Base-by-base conservation (phyloP, 1,140 invertebrate species). In the Hypsibius dujardini region DNA sequence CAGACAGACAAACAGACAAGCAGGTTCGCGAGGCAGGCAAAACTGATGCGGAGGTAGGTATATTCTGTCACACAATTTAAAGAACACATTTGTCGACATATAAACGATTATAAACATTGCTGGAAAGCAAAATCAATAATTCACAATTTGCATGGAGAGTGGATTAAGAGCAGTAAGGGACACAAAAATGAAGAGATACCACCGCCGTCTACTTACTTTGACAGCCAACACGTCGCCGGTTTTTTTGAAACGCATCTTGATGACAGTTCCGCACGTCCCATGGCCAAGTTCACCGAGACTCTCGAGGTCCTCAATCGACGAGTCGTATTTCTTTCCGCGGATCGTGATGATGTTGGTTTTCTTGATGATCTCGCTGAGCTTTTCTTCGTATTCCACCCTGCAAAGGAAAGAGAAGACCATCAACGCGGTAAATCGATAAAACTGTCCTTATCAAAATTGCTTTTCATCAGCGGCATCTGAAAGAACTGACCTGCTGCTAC, bases 181-280 rank as follows among this genome's bases (percentile, higher is more conserved):
- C 46, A 59, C 12, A 2, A 45, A 75, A 28, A 70, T 62, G 69
- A 40, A 71, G 46, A 28, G 59, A 69, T 72, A 69, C 50, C 71
- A 72, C 67, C 70, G n/a, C n/a, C n/a, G 62, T 42, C 73, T 60
- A 71, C 75, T 79, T 82, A 91, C 88, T 83, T 98, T 98, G 0
- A 97, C 94, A 73, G 94, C 94, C 77, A 97, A 92, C 47, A 90
- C 84, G 76, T 86, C 86, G 45, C 85, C 83, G 74, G 89, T 92
- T 7, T 86, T 86, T 78, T 86, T 88, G 79, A 97, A 93, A 73
- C 85, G 81, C 94, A 97, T 96, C 81, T 94, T 93, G 1, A 94
- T 89, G 3, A 97, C 94, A 81, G 95, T 90, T n/a, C 93, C 93
- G 80, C 91, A 96, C 2, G 92, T 95, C 1, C 94, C 95, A 79